These are phyloP conservation scores for Sesamia nonagrioides DNA, from an alignment of 1,140 invertebrate species.

Conservation along the genomic window DNA sequence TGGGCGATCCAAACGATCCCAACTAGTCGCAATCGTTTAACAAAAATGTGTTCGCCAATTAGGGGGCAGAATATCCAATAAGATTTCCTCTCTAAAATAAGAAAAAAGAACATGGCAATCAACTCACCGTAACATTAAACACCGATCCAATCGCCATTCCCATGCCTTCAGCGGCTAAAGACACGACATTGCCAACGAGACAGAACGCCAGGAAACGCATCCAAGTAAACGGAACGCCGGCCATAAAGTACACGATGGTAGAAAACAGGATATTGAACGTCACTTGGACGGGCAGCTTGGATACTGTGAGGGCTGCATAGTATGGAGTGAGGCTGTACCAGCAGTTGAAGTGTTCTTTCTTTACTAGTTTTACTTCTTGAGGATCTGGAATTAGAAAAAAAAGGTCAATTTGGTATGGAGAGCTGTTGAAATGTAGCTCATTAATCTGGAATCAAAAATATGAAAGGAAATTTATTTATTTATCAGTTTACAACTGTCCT, in stretches of 20 bases:
- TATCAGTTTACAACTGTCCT: too few relatives aligned
- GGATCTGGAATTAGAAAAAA: slow-evolving; percentile 89
- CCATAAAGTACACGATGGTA: slow-evolving; percentile 89
- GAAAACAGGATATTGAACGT: slow-evolving; percentile 88
- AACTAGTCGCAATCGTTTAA: too few relatives aligned
- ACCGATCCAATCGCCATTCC: slow-evolving; percentile 90
- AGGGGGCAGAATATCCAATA: too few relatives aligned
- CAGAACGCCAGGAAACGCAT: slow-evolving; percentile 88
- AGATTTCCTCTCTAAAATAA: too few relatives aligned
- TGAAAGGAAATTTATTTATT: too few relatives aligned
- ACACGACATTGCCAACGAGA: slow-evolving; percentile 88
- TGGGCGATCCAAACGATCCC: too few relatives aligned
- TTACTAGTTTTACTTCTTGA: slow-evolving; percentile 93
- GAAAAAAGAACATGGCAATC: neutral
- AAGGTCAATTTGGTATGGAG: neutral
- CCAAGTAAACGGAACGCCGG: slow-evolving; percentile 87
- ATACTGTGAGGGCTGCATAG: slow-evolving; percentile 93
- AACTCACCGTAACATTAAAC: slow-evolving; percentile 89
- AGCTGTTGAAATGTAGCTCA: neutral
- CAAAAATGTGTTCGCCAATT: too few relatives aligned
- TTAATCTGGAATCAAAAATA: too few relatives aligned
- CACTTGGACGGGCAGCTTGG: slow-evolving; percentile 89
- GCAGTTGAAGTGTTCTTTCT: slow-evolving; percentile 94
- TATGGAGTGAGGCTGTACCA: slow-evolving; percentile 94
- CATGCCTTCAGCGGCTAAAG: slow-evolving; percentile 89